A percentile compares a stretch with the other conserved stretches of the same genome.
Conservation (phyloP, 2,797 vertebrate genomes). For the Lithobates sylvaticus region DNA sequence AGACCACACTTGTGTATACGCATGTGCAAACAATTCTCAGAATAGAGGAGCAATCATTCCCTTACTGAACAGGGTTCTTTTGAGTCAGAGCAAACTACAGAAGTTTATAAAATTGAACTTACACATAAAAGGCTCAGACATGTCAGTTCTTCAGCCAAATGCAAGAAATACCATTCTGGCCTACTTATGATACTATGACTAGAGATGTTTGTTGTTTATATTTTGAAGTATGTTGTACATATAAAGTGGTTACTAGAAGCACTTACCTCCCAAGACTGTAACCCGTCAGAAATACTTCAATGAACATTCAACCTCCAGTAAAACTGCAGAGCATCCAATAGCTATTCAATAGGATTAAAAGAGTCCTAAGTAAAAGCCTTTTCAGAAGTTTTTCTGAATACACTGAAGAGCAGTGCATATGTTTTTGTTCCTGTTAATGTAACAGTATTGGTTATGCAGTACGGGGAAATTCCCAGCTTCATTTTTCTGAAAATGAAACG, state of each 20-base stretch:
- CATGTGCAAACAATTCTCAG: no score
- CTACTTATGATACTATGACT: neutral
- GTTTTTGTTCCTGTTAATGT: slow-evolving; percentile 8
- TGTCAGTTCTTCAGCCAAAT: neutral
- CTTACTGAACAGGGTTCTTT: no score
- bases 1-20: no score
- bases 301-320: neutral
- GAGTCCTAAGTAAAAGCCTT: neutral
- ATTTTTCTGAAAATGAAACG: slow-evolving; percentile 41
- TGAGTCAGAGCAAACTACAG: no score
- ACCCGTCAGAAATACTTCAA: neutral
- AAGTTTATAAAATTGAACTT: no score
- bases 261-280: neutral
- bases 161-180: no score
- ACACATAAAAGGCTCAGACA: no score
- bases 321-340: neutral
- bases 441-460: neutral
- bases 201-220: neutral
- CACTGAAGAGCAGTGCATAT: neutral
- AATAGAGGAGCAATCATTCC: no score
- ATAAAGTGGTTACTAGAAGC: neutral
- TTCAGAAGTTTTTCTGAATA: neutral
- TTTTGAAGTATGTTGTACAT: neutral
- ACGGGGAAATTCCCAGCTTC: slow-evolving; percentile 40
- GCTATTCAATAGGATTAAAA: neutral